A percentile compares a stretch with the other conserved stretches of the same genome.
phyloP scores from a whole-genome alignment of 1,140 invertebrate genomes.

The Drosophila sucinea region DNA sequence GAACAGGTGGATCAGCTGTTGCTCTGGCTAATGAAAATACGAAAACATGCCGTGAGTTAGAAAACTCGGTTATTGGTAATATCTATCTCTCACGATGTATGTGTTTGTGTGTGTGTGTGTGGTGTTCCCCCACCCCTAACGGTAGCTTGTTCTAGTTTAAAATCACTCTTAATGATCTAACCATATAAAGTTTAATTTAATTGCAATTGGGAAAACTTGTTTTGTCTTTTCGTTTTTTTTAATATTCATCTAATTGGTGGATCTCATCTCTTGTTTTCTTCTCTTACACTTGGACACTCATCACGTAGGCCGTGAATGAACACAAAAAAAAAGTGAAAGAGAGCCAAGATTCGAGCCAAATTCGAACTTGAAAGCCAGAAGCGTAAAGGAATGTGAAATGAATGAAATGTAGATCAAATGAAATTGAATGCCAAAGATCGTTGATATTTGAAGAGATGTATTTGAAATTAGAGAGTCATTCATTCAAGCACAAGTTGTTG shows the following conservation, averaged over 20 bases:
- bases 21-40: constrained; percentile 27
- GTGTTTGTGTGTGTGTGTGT: not conserved
- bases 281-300: not conserved
- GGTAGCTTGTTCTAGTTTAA: constrained; percentile 70
- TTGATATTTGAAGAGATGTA: too few relatives aligned
- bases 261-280: constrained; percentile 9
- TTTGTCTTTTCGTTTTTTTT: constrained; percentile 1
- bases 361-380: constrained; percentile 23
- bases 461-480: too few relatives aligned
- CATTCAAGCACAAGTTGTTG: too few relatives aligned
- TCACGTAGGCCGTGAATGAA: constrained; percentile 8
- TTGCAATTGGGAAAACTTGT: constrained; percentile 26
- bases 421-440: not conserved
- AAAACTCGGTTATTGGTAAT: constrained; percentile 30
- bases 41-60: constrained; percentile 34
- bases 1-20: constrained; percentile 47
- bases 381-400: constrained; percentile 11
- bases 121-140: constrained; percentile 40
- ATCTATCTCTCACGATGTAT: not conserved
- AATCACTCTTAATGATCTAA: constrained; percentile 39
- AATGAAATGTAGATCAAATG: constrained; percentile 2
- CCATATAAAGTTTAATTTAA: constrained; percentile 37
- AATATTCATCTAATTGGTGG: constrained; percentile 38
- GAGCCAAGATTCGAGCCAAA: constrained; percentile 12
- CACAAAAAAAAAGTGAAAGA: constrained; percentile 38